Percentiles rank a stretch among this genome's conserved stretches.
Evolutionary conservation across 2,797 vertebrate genomes (phyloP).

Genomic region (Garrulus glandarius): DNA sequence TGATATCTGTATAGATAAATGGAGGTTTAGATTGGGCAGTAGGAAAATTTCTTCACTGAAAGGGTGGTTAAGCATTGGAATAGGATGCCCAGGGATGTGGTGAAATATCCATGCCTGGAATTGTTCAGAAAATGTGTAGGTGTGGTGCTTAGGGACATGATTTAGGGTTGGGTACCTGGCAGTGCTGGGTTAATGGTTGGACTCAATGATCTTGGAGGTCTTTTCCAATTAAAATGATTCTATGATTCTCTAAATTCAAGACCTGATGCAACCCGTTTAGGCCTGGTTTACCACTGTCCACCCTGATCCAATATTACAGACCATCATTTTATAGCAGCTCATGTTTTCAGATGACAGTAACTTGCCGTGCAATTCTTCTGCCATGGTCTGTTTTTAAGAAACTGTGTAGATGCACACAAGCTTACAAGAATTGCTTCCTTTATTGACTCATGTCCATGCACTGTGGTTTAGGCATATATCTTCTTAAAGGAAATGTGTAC

Average conservation of each 20-base stretch:
- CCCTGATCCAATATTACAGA: not conserved
- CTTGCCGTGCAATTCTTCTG: not conserved
- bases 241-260: not conserved
- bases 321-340: not conserved
- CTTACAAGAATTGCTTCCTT: constrained; percentile 29
- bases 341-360: not conserved
- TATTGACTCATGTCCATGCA: constrained; percentile 42
- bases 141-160: not conserved
- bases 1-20: not conserved
- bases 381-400: not conserved
- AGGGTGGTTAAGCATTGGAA: not conserved
- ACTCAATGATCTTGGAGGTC: not conserved
- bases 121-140: not conserved
- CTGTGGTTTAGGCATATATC: not conserved
- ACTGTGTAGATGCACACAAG: not conserved
- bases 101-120: not conserved
- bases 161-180: not conserved
- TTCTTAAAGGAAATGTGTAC: constrained; percentile 1
- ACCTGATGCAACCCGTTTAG: not conserved
- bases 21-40: not conserved
- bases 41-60: not conserved
- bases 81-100: not conserved
- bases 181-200: not conserved
- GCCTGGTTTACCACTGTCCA: not conserved
- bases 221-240: not conserved